These are phyloP conservation scores for Hipparchia semele DNA, from an alignment of 2,888 invertebrate species.

Conservation along the genomic window DNA sequence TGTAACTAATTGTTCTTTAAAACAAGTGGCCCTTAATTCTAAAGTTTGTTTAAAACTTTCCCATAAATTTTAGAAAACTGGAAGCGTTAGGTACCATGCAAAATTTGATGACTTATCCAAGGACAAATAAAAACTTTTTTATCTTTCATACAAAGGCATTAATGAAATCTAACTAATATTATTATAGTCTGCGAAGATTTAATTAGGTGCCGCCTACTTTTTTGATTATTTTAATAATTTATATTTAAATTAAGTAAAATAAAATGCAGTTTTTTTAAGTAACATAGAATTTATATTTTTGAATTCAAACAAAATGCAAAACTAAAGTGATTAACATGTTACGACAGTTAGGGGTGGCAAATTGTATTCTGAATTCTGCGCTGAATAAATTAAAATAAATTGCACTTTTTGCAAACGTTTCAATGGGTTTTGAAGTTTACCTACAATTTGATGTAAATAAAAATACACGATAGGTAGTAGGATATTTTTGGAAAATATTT, in stretches of 20 bases:
- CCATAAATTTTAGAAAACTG: slow-evolving; percentile 42
- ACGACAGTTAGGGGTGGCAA: slow-evolving; percentile 5
- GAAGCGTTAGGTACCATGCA: not conserved
- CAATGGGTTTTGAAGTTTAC: slow-evolving; percentile 3
- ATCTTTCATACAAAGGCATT: no score
- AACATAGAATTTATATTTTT: not conserved
- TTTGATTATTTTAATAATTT: no score
- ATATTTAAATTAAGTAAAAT: no score
- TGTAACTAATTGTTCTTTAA: slow-evolving; percentile 55
- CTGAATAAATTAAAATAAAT: slow-evolving; percentile 17
- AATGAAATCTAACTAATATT: no score
- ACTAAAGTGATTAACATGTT: slow-evolving; percentile 20
- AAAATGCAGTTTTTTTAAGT: not conserved
- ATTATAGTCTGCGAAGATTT: no score
- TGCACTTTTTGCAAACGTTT: slow-evolving; percentile 4
- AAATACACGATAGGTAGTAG: not conserved
- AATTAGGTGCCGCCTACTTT: no score
- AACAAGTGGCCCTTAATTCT: slow-evolving; percentile 51
- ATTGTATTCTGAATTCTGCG: slow-evolving; percentile 11
- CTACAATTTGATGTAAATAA: not conserved
- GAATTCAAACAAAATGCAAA: slow-evolving; percentile 4
- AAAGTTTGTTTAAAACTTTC: slow-evolving; percentile 45
- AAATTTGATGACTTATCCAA: not conserved
- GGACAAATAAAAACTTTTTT: not conserved
- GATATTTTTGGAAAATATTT: not conserved